Percentiles rank a stretch among this genome's conserved stretches.
These are phyloP conservation scores for Gallinago media DNA, from an alignment of 2,113 vertebrate genomes.

Conservation along the genomic window DNA sequence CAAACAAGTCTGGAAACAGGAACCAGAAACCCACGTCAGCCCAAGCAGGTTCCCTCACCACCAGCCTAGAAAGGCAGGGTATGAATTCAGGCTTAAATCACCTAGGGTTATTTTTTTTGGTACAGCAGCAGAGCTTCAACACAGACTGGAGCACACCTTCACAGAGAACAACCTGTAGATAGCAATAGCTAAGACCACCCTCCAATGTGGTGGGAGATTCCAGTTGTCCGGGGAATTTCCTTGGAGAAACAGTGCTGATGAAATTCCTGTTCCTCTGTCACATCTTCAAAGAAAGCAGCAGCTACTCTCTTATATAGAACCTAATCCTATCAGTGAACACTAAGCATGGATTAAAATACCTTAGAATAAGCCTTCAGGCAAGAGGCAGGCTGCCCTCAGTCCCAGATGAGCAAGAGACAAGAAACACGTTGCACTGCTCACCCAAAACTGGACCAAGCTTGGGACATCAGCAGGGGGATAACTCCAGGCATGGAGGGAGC, in stretches of 20 bases:
- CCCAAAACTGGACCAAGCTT: background rate
- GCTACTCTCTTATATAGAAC: background rate
- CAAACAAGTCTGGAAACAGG: background rate
- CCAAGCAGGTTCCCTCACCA: background rate
- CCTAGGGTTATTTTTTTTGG: background rate
- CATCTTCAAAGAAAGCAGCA: background rate
- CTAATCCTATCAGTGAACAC: background rate
- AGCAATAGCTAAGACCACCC: background rate
- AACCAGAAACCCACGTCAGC: background rate
- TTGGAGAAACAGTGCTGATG: background rate
- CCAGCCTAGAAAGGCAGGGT: background rate
- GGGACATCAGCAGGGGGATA: background rate
- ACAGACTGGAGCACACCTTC: background rate
- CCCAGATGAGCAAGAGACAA: background rate
- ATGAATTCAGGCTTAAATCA: background rate
- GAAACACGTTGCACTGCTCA: background rate
- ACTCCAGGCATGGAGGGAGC: background rate
- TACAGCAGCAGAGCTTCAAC: background rate
- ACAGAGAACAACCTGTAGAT: background rate
- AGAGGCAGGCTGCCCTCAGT: background rate
- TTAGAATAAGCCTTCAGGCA: background rate
- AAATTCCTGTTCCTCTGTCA: background rate
- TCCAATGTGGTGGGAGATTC: background rate
- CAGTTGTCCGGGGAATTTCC: background rate
- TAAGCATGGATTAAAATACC: background rate